Evolutionary conservation across 2,797 vertebrate species (phyloP), one percentile per base, ranked within the genome.

Genomic region (Schizopygopsis malacanthus): DNA sequence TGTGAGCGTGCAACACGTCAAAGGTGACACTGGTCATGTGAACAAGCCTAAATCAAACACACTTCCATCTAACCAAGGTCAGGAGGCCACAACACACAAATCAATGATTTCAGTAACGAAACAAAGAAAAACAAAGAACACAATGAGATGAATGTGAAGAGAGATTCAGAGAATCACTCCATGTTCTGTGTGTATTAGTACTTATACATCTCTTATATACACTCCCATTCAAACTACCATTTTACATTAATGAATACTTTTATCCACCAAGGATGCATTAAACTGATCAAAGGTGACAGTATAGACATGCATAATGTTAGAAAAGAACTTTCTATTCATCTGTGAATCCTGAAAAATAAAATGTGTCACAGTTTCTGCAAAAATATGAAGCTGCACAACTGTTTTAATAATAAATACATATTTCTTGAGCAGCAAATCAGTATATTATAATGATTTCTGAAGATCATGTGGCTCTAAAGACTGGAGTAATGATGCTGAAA

Each of bases 41-140:
- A 5, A 28, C 61, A 41, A 39, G 22, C 61, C 41, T 79, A 65
- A 79, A 79, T 61, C 22, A 61, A 61, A 79, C 59, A 63, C 13
- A 2, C 41, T 28, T 43, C n/a, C 77, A 79, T 11, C 25, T 33
- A 47, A 11, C 77, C 59, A 47, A 82, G 80, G 47, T 54, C 28
- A 37, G 20, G 28, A 56, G 33, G 52, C 67, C 47, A 28, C 43
- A 22, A 71, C 28, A 71, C 59, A 82, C 16, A 82, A 18, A 82
- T 59, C 65, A 72, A 41, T 43, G 18, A 8, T 63, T 79, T 63
- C 15, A 63, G 18, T 45, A 18, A 43, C 4, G 2, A 43, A 28
- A 7, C 45, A 76, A 18, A 63, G 39, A 63, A 43, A 63, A 28
- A 28, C 8, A 16, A n/a, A 79, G n/a, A 28, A 56, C 16, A 22